Conservation (phyloP, 2,888 invertebrate genomes). For the Xylocampa areola region DNA sequence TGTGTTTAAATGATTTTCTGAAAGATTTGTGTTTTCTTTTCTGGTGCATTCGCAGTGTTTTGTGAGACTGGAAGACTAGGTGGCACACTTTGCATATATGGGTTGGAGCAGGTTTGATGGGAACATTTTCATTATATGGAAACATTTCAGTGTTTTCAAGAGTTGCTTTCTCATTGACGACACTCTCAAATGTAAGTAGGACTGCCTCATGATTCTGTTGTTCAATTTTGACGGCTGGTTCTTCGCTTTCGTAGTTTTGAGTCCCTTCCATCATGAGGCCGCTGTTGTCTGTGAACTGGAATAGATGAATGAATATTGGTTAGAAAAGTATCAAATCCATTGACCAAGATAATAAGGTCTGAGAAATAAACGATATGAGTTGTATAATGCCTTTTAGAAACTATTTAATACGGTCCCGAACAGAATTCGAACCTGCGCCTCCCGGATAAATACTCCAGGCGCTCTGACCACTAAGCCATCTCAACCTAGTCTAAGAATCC, state of each 20-base stretch:
- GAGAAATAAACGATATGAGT: too few relatives aligned
- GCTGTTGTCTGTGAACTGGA: constrained; percentile 77
- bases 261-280: constrained; percentile 70
- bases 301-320: neutral
- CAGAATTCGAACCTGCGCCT: too few relatives aligned
- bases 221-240: constrained; percentile 76
- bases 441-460: too few relatives aligned
- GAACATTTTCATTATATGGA: constrained; percentile 24
- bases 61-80: constrained; percentile 78
- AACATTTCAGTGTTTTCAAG: constrained; percentile 38
- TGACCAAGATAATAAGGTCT: too few relatives aligned
- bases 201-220: constrained; percentile 75
- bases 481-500: too few relatives aligned
- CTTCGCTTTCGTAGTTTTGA: constrained; percentile 72
- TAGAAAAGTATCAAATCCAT: too few relatives aligned
- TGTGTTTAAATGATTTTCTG: constrained; percentile 74
- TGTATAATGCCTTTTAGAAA: too few relatives aligned
- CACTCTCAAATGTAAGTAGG: constrained; percentile 79
- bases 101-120: constrained; percentile 40
- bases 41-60: constrained; percentile 80
- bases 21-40: constrained; percentile 79
- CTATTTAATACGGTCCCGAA: too few relatives aligned
- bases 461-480: too few relatives aligned
- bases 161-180: constrained; percentile 69
- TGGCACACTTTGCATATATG: constrained; percentile 83